Evolutionary conservation across 2,888 invertebrate species (phyloP), one percentile per base, ranked within the genome.

Genomic region (Mythimna impura): DNA sequence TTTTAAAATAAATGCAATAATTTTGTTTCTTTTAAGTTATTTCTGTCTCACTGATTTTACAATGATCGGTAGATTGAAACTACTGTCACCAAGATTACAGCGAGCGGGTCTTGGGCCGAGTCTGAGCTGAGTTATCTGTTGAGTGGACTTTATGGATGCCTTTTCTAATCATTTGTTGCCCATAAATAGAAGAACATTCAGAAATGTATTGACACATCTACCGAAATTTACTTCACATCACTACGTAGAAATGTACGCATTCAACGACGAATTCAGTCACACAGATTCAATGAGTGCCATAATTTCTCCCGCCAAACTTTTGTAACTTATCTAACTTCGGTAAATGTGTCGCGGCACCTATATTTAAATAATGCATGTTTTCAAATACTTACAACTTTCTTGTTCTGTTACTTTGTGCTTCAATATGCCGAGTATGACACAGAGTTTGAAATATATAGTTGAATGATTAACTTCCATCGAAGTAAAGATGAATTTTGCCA

Each of bases 121-220:
- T 92, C 91, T 84, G 64, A 89, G 90, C 91, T 86, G 76, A 78
- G 80, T 85, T 85, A 78, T 84, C 89, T 80, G 67, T 80, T 77
- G 84, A 87, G 80, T 87, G 89, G 91, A 89, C 89, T 87, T 91
- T 92, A 92, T 91, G 93, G 80, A 92, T 89, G 93, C 93, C 93
- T 91, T 89, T 93, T 94, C 89, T 93, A 93, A 94, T 94, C 94
- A 94, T 93, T 78, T 92, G 92, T 87, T 91, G 91, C 88, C 84
- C 58, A 74, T 63, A 54, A 3, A 57, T 47, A 34, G 22, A 30
- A 60, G 55, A 47, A 20, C 0, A 22, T 40, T 61, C n/a, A 9
- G 10, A 12, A 40, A 5, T 5, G 70, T n/a, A 43, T 20, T 17
- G 43, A 25, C 60, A 68, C 30, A 71, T 22, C 60, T 68, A 52